Evolutionary conservation across 2,888 invertebrate species (phyloP).

Genomic region (Drosophila mulleri): DNA sequence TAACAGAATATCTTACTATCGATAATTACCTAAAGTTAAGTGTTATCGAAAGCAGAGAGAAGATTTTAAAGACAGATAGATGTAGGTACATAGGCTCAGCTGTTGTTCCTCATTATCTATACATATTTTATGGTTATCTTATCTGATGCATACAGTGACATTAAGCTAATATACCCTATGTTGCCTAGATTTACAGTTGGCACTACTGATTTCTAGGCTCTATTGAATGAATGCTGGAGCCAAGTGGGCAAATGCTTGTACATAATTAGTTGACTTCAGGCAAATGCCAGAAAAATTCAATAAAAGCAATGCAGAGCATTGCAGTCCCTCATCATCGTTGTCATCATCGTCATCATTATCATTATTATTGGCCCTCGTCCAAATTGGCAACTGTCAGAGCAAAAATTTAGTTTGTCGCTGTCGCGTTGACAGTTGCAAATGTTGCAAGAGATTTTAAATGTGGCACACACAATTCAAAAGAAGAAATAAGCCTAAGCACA

Average conservation of each 20-base stretch:
- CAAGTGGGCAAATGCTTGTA: constrained; percentile 5
- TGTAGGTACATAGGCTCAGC: neutral
- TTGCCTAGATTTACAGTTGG: accelerated
- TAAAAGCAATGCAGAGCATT: constrained; percentile 34
- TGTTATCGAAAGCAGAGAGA: neutral
- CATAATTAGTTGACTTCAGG: constrained; percentile 10
- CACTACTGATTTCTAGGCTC: neutral
- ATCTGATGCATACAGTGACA: no score
- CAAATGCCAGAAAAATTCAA: constrained; percentile 37
- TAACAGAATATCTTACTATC: neutral
- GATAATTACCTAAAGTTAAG: neutral
- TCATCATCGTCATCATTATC: constrained; percentile 29
- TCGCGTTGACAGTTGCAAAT: constrained; percentile 79
- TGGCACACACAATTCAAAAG: constrained; percentile 12
- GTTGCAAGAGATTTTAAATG: constrained; percentile 55
- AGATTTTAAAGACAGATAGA: neutral
- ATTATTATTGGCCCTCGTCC: constrained; percentile 67
- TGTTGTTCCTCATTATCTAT: neutral
- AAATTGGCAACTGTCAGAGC: constrained; percentile 68
- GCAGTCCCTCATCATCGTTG: constrained; percentile 9
- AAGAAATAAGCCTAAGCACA: constrained; percentile 16
- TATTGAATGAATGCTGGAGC: neutral
- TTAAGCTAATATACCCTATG: neutral
- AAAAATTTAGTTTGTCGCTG: constrained; percentile 51
- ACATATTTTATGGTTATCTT: neutral